phyloP scores from a whole-genome alignment of 2,797 vertebrate genomes.

The Ptychobarbus kaznakovi region DNA sequence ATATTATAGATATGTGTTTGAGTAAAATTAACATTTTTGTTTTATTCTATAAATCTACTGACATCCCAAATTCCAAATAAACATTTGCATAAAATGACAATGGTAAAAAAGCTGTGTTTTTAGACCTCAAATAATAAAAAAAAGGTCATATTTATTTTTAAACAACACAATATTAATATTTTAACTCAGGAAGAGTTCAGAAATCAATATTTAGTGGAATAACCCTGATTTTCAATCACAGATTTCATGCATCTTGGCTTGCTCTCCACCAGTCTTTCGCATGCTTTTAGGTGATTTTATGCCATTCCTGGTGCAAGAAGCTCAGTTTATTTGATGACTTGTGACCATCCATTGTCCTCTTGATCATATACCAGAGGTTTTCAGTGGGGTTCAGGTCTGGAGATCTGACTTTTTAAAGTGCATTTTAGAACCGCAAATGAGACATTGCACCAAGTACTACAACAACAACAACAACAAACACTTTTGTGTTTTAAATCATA shows the following conservation, averaged over 20 bases:
- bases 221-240: background rate
- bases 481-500: background rate
- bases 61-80: no score
- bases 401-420: background rate
- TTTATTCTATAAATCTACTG: no score
- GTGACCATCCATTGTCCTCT: background rate
- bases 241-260: background rate
- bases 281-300: background rate
- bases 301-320: background rate
- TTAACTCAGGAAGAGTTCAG: background rate
- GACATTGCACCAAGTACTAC: background rate
- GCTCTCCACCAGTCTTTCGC: background rate
- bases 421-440: no score
- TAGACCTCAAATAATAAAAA: no score
- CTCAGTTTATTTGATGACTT: background rate
- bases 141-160: no score
- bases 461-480: background rate
- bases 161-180: background rate
- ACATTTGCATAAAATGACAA: no score
- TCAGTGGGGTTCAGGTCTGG: background rate
- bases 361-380: background rate
- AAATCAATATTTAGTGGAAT: background rate
- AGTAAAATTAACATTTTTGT: no score
- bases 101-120: no score
- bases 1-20: no score